Evolutionary conservation across 2,113 vertebrate species (phyloP), one percentile per base, ranked within the genome.

Genomic region (Sylvilagus bachmani): DNA sequence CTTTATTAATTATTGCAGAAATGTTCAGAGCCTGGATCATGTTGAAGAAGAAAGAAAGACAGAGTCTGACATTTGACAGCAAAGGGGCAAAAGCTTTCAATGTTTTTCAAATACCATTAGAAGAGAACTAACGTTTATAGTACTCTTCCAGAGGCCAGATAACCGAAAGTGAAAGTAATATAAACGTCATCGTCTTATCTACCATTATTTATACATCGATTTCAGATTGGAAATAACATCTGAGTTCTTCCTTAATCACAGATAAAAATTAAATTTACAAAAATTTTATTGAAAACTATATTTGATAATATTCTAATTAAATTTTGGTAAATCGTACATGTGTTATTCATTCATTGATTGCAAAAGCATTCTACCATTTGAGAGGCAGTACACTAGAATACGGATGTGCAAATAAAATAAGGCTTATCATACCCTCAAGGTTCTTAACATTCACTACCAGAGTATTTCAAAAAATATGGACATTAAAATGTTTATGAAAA

Each of bases 221-320:
- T 81, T 25, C n/a, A 5, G 29, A 51, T 14, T 53, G 84, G 73
- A 62, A 67, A 91, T 36, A 33, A 31, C 1, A 89, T n/a, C 62
- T 12, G 61, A 22, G 33, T 36, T 89, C 11, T 90, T 87, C 75
- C 49, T 22, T 22, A 97, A 66, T 75, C 53, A 93, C 1, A 61
- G 36, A 22, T 25, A 81, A 73, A 93, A 93, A 55, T 33, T 87
- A 75, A 86, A 71, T 69, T 55, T 62, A 91, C n/a, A 21, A 93
- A 2, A 70, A 79, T 38, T 10, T 12, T 66, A 4, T 69, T 75
- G 10, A 4, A 53, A 62, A 8, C 0, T 14, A 27, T 81, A 49
- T 75, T 83, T 69, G 38, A 88, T 81, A 74, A 78, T 66, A 3
- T 69, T 94, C 24, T 77, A 1, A 33, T 71, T 79, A 61, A 92